phyloP scores from a whole-genome alignment of 2,888 invertebrate genomes.

The Pyrrhia umbra region DNA sequence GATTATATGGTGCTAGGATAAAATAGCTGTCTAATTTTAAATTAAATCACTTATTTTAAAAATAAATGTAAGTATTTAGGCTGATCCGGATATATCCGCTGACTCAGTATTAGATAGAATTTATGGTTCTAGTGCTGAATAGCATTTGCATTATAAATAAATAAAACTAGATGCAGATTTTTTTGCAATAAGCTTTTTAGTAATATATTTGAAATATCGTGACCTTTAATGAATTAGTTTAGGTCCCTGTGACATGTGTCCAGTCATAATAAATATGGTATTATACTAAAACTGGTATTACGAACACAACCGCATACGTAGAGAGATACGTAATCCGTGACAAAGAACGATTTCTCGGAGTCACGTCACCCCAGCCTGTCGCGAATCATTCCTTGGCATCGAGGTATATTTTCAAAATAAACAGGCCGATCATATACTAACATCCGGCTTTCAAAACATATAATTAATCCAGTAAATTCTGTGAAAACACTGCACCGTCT shows the following conservation, averaged over 20 bases:
- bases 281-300: slow-evolving; percentile 7
- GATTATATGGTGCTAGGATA: slow-evolving; percentile 17
- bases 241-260: slow-evolving; percentile 3
- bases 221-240: slow-evolving; percentile 9
- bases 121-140: slow-evolving; percentile 5
- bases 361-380: slow-evolving; percentile 33
- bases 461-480: slow-evolving; percentile 63
- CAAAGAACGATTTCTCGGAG: slow-evolving; percentile 27
- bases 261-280: slow-evolving; percentile 5
- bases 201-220: slow-evolving; percentile 12
- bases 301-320: slow-evolving; percentile 10
- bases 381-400: slow-evolving; percentile 60
- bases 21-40: slow-evolving; percentile 11
- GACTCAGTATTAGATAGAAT: slow-evolving; percentile 7
- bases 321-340: slow-evolving; percentile 14
- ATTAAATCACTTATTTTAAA: slow-evolving; percentile 6
- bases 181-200: not conserved
- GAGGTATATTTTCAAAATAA: slow-evolving; percentile 67
- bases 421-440: slow-evolving; percentile 62
- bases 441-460: slow-evolving; percentile 67
- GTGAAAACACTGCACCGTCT: slow-evolving; percentile 46
- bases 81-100: slow-evolving; percentile 5
- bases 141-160: slow-evolving; percentile 7
- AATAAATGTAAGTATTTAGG: slow-evolving; percentile 8
- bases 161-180: not conserved